Evolutionary conservation across 2,797 vertebrate genomes (phyloP), one percentile per base, ranked within the genome.

Genomic region (Urocyon cinereoargenteus): DNA sequence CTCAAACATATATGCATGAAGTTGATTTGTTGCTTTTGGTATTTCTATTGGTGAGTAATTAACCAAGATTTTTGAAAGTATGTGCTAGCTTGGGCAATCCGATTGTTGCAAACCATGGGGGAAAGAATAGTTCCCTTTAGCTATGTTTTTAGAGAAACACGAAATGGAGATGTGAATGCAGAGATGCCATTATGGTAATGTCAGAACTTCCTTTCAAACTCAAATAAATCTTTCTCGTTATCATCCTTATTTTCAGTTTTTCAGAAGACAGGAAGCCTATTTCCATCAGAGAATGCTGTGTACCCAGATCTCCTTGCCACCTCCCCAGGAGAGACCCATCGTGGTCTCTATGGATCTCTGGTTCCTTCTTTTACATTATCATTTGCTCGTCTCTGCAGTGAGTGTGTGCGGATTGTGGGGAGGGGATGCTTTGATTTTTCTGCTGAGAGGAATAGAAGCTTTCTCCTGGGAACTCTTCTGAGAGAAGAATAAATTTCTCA

Each of bases 201-300:
- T 98, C 95, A 97, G 97, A 97, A 93, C 77, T 92, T 97, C 90
- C 93, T 97, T 94, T 96, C 91, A 86, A 94, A 78, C 64, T 36
- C 79, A 90, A 79, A 97, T 96, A 96, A 96, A 97, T 97, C 86
- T 96, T 96, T 87, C 97, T 98, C 31, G 70, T 96, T 97, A 92
- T 70, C 93, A 66, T 88, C 92, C 21, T 97, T 98, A 98, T 98
- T 98, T 98, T 98, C 97, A 98, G 97, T 96, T 95, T 70, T 66
- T 11, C 0, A 0, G 97, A 96, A 96, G 59, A 95, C 53, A 97
- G 97, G 95, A 96, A 95, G 97, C 97, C 94, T 94, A 0, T 7
- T 34, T 68, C 94, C 57, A 28, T 21, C 72, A 84, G 82, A 81
- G 86, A 95, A 92, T 73, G 79, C 77, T 61, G 22, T 45, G 1